Conservation (phyloP, 2,113 vertebrate species). For the Syngnathoides biaculeatus region DNA sequence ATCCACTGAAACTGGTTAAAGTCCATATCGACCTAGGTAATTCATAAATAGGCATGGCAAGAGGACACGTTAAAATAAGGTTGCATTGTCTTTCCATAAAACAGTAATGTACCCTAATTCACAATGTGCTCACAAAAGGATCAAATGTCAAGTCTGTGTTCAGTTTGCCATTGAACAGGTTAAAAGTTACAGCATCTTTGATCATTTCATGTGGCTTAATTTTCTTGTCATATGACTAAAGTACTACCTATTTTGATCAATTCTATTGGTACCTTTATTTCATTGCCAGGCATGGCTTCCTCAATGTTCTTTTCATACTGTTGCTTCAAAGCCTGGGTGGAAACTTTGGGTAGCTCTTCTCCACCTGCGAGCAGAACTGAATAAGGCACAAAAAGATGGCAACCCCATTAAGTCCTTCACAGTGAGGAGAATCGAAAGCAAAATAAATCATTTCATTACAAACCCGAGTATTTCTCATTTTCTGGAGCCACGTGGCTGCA, state of each 20-base stretch:
- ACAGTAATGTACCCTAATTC: neutral
- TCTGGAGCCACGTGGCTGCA: slow-evolving; percentile 54
- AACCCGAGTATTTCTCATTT: slow-evolving; percentile 63
- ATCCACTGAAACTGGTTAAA: slow-evolving; percentile 77
- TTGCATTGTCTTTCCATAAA: neutral
- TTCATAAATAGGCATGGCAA: slow-evolving; percentile 18
- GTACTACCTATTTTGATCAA: slow-evolving; percentile 37
- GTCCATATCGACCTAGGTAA: slow-evolving; percentile 75
- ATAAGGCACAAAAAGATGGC: slow-evolving; percentile 61
- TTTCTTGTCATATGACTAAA: slow-evolving; percentile 13
- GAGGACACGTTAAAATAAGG: neutral
- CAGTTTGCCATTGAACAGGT: slow-evolving; percentile 5
- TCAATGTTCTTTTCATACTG: slow-evolving; percentile 87
- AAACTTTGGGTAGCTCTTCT: slow-evolving; percentile 83
- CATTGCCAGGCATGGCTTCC: slow-evolving; percentile 77
- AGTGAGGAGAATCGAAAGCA: slow-evolving; percentile 40
- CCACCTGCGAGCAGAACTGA: slow-evolving; percentile 77
- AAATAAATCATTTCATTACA: slow-evolving; percentile 68
- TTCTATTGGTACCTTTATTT: slow-evolving; percentile 82
- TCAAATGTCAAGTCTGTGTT: neutral
- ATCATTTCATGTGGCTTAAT: slow-evolving; percentile 22
- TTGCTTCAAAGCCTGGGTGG: slow-evolving; percentile 87
- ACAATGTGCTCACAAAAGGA: neutral
- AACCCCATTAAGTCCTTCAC: slow-evolving; percentile 62
- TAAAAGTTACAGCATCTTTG: neutral